Conservation (phyloP, 2,113 vertebrate species). For the Ifrita kowaldi region DNA sequence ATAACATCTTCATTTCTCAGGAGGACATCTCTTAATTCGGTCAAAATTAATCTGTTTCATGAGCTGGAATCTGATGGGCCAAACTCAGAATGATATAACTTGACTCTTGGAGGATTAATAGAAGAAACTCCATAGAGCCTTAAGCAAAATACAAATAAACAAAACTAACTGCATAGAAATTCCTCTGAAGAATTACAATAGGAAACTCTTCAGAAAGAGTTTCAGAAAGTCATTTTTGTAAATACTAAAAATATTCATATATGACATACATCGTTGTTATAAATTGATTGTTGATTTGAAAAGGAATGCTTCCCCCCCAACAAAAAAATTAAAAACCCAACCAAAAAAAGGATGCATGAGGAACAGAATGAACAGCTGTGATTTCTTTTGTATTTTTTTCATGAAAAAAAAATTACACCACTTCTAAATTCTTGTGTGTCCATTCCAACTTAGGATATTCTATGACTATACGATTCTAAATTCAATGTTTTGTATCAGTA, state of each 20-base stretch:
- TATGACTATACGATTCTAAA: neutral
- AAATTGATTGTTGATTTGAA: neutral
- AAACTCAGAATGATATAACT: neutral
- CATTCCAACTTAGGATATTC: neutral
- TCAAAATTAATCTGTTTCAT: conserved; percentile 16
- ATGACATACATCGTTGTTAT: neutral
- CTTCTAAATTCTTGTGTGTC: neutral
- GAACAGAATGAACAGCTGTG: neutral
- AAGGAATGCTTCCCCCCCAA: rapidly evolving
- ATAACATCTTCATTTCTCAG: conserved; percentile 1
- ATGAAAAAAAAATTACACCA: no score
- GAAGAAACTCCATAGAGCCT: neutral
- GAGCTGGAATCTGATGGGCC: neutral
- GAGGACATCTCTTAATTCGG: neutral
- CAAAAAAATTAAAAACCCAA: neutral
- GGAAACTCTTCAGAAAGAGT: neutral
- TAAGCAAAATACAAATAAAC: conserved; percentile 1
- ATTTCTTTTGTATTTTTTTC: neutral
- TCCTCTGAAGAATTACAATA: neutral
- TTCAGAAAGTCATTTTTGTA: neutral
- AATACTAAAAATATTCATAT: neutral
- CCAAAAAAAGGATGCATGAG: neutral
- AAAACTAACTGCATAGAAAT: neutral
- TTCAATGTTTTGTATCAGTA: neutral
- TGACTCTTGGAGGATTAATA: conserved; percentile 20